Evolutionary conservation across 2,888 invertebrate genomes (phyloP), one percentile per base, ranked within the genome.

Genomic region (Phlogophora meticulosa): DNA sequence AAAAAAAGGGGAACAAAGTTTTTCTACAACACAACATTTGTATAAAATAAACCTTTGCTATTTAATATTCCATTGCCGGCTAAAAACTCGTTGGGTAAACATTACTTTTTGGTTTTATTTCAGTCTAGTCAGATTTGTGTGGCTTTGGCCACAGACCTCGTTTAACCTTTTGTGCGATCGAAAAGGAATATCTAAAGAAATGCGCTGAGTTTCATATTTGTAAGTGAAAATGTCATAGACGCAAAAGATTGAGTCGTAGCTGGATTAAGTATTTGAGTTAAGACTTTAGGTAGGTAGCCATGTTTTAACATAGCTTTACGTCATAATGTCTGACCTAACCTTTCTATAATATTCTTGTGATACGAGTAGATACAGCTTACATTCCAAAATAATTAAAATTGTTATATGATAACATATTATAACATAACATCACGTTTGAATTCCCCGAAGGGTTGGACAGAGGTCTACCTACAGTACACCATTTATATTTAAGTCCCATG

Each of bases 1-100:
- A 80, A 80, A 80, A n/a, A 82, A 80, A 80, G 55, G 36, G 66
- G 45, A 75, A 77, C 69, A 72, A 76, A 77, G 58, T 80, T 81
- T 69, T 77, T 75, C 59, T 66, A 66, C 40, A 60, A 52, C 52
- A 68, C 63, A 59, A 68, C 43, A 62, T 79, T 78, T 79, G 49
- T 69, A 57, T 56, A 69, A 57, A 28, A 28, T 81, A 71, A 70
- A 80, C 51, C 49, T 69, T 67, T 46, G 46, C 63, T 75, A 71
- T 78, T 78, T 71, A 80, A 65, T 78, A 78, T 74, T 81, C 61
- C 61, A 70, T 49, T 53, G 59, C 52, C 62, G 62, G 43, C 40
- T 65, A 9, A 69, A 72, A 76, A 66, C 62, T 63, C 71, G 65
- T 62, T 68, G 52, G 42, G 68, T 49, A 63, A 69, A 65, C 62